Evolutionary conservation across 2,888 invertebrate genomes (phyloP).

Genomic region (Epinotia bilunana): DNA sequence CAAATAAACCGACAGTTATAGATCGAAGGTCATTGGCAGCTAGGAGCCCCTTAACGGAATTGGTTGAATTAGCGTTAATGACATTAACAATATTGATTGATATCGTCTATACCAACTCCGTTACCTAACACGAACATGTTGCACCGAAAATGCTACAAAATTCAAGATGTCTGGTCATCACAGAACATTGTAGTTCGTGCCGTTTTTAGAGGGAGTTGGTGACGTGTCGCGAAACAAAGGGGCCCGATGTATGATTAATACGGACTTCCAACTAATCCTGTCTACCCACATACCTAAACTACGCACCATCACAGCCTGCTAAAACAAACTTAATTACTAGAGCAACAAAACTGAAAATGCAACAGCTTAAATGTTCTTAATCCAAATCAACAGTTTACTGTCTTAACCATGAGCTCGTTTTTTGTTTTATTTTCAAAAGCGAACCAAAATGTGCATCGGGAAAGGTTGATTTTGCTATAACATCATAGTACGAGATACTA

Average conservation of each 20-base stretch:
- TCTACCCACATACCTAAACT: constrained; percentile 42
- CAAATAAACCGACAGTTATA: too few species aligned
- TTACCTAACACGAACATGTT: too few species aligned
- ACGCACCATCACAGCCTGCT: background rate
- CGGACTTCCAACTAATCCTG: constrained; percentile 59
- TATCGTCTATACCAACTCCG: too few species aligned
- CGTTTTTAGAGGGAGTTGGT: constrained; percentile 54
- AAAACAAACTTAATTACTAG: constrained; percentile 3
- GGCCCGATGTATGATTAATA: constrained; percentile 78
- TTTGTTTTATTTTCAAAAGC: background rate
- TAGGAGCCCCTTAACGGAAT: too few species aligned
- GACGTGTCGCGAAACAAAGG: constrained; percentile 70
- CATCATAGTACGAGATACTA: background rate
- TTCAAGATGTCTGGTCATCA: background rate
- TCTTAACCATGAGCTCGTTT: background rate
- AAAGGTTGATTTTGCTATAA: background rate
- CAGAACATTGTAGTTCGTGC: constrained; percentile 46
- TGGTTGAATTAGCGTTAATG: too few species aligned
- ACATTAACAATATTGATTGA: too few species aligned
- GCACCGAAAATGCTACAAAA: too few species aligned
- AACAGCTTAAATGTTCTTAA: background rate
- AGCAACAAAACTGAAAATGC: constrained; percentile 1
- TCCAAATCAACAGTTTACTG: constrained; percentile 9
- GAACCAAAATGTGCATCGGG: background rate
- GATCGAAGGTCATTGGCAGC: too few species aligned